Conservation (phyloP, 2,113 vertebrate species). For the Ploceus nigricollis region DNA sequence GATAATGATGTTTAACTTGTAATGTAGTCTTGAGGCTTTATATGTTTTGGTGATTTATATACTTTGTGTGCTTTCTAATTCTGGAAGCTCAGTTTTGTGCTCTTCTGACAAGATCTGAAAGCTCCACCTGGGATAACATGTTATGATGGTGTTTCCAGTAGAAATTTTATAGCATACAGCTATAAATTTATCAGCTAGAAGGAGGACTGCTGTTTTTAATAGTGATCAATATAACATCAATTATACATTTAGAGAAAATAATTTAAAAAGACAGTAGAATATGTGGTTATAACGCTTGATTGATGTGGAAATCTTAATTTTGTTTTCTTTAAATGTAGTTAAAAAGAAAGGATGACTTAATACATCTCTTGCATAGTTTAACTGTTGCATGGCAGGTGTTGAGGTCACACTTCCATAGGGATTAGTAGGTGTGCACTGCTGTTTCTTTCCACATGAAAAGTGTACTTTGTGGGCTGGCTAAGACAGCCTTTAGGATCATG, state of each 20-base stretch:
- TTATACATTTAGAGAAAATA: neutral
- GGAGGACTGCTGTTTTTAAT: neutral
- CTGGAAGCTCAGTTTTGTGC: neutral
- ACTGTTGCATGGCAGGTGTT: neutral
- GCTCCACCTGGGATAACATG: neutral
- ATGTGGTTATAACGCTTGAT: neutral
- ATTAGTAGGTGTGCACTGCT: neutral
- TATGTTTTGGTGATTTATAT: neutral
- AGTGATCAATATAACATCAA: neutral
- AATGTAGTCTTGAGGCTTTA: neutral
- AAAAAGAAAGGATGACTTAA: neutral
- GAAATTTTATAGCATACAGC: neutral
- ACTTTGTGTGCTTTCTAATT: neutral
- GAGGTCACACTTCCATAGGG: neutral
- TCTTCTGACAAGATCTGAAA: neutral
- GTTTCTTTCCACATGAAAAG: neutral
- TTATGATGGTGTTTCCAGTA: neutral
- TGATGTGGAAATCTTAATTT: neutral
- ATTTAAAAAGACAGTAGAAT: neutral
- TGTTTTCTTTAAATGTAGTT: neutral
- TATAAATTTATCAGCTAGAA: neutral
- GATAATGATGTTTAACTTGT: neutral
- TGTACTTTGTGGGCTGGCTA: neutral
- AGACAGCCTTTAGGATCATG: neutral
- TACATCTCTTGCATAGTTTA: neutral